Evolutionary conservation across 2,888 invertebrate genomes (phyloP), one percentile per base, ranked within the genome.

Genomic region (Eubasilissa splendida): DNA sequence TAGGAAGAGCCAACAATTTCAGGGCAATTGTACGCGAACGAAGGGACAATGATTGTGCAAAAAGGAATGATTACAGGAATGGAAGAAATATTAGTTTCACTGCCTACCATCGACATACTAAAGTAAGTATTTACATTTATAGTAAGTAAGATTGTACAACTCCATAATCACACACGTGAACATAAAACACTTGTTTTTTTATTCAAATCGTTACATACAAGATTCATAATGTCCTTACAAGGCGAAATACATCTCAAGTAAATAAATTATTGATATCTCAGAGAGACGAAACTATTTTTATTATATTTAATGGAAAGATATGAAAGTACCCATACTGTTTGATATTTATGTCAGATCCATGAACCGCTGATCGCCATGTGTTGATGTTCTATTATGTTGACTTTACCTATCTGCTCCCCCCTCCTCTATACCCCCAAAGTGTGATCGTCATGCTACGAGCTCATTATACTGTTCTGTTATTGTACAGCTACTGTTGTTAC

Each of bases 41-140:
- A 68, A 76, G 84, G 52, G 80, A 85, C 0, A 87, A 89, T 5
- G 87, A 87, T 63, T 83, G 83, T 10, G 85, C 85, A 54, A 85
- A 84, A 3, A 84, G 84, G 33, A 85, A 85, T 2, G 83, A 83
- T 4, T 79, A 85, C 4, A 86, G 86, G 52, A 86, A 86, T 65
- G 87, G 86, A 56, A 63, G 87, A 86, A 86, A 85, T 3, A 87
- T 86, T 59, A 84, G 85, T 63, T 85, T 91, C 78, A 88, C 88
- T 4, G 89, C 88, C 74, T 88, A 90, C 84, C 88, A 90, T 84
- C 89, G 89, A 77, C 89, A 89, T 54, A 79, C 42, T 14, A 85
- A 85, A 71, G 87, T 87, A 85, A 82, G 84, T 83, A 3, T 3
- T n/a, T n/a, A n/a, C n/a, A n/a, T n/a, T n/a, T 8, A 9, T 14